Evolutionary conservation across 2,113 vertebrate genomes (phyloP).

Genomic region (Caloenas nicobarica): DNA sequence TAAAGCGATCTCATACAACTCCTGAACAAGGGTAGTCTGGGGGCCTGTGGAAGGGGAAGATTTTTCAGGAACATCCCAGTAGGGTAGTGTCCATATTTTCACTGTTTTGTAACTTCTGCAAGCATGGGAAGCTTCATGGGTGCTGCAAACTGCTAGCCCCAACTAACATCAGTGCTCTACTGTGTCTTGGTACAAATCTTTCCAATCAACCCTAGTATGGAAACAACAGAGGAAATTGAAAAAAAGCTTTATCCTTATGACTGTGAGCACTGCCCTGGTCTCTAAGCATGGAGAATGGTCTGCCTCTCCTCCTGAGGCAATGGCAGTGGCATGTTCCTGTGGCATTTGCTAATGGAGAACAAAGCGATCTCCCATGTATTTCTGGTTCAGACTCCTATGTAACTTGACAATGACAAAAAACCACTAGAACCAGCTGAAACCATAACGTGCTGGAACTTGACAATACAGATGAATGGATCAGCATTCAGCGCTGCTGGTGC

Average conservation of each 20-base stretch:
- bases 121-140: background rate
- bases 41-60: background rate
- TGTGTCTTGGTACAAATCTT: background rate
- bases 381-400: background rate
- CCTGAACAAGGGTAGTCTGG: too few species aligned
- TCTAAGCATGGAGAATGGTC: background rate
- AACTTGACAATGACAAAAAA: background rate
- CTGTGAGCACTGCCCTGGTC: background rate
- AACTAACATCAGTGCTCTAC: background rate
- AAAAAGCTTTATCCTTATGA: background rate
- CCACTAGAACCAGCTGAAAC: background rate
- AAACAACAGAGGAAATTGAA: background rate
- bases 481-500: background rate
- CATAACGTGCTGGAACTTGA: background rate
- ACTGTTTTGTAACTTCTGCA: background rate
- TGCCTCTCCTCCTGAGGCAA: background rate
- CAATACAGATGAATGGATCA: background rate
- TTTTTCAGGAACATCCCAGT: background rate
- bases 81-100: background rate
- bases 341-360: background rate
- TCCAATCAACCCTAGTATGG: background rate
- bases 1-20: background rate
- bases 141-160: background rate
- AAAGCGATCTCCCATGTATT: accelerated
- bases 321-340: background rate